Evolutionary conservation across 2,888 invertebrate genomes (phyloP).

Genomic region (Ornithoptera alexandrae): DNA sequence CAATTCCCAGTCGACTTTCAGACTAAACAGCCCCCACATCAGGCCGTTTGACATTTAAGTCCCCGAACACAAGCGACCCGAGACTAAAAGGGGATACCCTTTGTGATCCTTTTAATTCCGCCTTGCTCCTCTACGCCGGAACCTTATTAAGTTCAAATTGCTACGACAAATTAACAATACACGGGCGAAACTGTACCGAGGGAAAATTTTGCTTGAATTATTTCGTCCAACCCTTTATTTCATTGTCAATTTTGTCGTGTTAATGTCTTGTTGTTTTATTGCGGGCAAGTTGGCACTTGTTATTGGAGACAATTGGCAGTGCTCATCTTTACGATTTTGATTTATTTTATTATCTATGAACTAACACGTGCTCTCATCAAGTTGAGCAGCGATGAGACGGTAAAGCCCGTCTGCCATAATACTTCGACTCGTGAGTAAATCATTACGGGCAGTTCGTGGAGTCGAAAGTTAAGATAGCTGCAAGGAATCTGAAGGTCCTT

Average conservation of each 20-base stretch:
- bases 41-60: constrained; percentile 26
- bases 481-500: no score
- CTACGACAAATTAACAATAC: constrained; percentile 28
- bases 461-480: no score
- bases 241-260: neutral
- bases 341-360: no score
- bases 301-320: no score
- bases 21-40: constrained; percentile 22
- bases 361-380: no score
- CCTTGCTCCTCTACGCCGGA: constrained; percentile 15
- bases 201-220: constrained; percentile 12
- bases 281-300: neutral
- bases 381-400: no score
- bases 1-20: constrained; percentile 13
- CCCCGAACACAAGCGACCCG: constrained; percentile 21
- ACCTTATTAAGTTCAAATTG: constrained; percentile 26
- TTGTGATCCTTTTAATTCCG: constrained; percentile 29
- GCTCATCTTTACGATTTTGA: no score
- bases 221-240: constrained; percentile 14
- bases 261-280: neutral
- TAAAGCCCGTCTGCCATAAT: no score
- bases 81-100: constrained; percentile 21
- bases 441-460: no score
- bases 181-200: constrained; percentile 14
- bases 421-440: no score